Base-by-base conservation (phyloP, 2,797 vertebrate species). In the Dromococcyx pavoninus region DNA sequence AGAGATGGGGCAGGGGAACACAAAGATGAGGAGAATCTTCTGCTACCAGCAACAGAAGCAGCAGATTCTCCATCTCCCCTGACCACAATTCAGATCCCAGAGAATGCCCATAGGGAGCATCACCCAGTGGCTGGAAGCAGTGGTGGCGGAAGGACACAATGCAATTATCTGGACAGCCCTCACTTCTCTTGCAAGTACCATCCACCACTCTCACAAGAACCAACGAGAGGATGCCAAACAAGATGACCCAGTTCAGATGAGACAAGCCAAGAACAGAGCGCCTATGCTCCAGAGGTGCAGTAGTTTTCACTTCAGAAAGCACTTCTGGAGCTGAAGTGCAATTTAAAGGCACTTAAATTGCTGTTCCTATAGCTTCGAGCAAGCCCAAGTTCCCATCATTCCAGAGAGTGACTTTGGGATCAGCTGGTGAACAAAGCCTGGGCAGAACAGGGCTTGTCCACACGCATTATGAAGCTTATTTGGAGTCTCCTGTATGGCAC, bases 11-110 rank as follows among this genome's bases (percentile, higher is more conserved):
- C 10, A 79, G 57, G 66, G 9, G 3, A 50, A 24, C 37, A 76
- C 46, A 33, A 24, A 33, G 12, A 72, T 7, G 4, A 27, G 9
- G 3, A 27, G 9, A 3, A 79, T 39, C 60, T n/a, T 70, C 56
- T 73, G 79, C 62, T 62, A 70, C 9, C 61, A 77, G 27, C 33
- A 37, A 25, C 3, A 70, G 33, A 66, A 82, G 39, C 50, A 57
- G 17, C 13, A 24, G 0, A 1, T 27, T 85, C 9, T 51, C 60
- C 11, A 61, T 22, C 32, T 78, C 6, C 6, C 21, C 32, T 2
- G 2, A 56, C 12, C 56, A 86, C 32, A 88, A 64, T 28, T 23
- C 27, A 70, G 44, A 61, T 1, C 39, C 44, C 41, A 51, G 50
- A 35, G 41, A 46, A 53, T 0, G 2, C 33, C 37, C 27, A 22